phyloP scores from a whole-genome alignment of 37 sponge, comb jelly and placozoan genomes.

The Chondrilla cf. caribensis region DNA sequence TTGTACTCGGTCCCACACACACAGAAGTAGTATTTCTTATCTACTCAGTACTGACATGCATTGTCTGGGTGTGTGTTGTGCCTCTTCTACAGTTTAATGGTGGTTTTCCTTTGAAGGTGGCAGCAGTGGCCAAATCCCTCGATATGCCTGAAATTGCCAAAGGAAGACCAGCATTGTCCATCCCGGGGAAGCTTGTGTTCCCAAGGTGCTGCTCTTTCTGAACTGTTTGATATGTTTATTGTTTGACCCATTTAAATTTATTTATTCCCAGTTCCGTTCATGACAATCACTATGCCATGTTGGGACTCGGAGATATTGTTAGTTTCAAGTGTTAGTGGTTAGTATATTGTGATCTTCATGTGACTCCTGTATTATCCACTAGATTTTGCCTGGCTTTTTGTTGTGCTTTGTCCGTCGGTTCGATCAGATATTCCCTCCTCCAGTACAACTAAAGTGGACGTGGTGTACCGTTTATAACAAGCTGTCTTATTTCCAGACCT shows the following conservation, averaged over 20 bases:
- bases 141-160: constrained; percentile 45
- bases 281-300: constrained; percentile 45
- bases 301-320: constrained; percentile 78
- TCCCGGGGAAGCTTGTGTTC: constrained; percentile 73
- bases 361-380: background rate
- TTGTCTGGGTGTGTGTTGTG: background rate
- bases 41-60: no score
- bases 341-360: background rate
- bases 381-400: constrained; percentile 70
- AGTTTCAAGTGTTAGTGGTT: background rate
- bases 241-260: no score
- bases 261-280: constrained; percentile 37
- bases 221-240: background rate
- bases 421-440: constrained; percentile 30
- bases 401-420: constrained; percentile 71
- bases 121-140: constrained; percentile 48
- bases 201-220: constrained; percentile 51
- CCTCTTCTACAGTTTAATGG: background rate
- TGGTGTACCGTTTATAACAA: constrained; percentile 9
- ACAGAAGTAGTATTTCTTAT: no score
- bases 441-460: background rate
- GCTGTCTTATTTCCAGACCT: constrained; percentile 43
- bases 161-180: constrained; percentile 52
- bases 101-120: constrained; percentile 42
- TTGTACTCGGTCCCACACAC: no score